A percentile compares a stretch with the other conserved stretches of the same genome.
These are phyloP conservation scores for Numenius phaeopus DNA, from an alignment of 2,797 vertebrate genomes.

Conservation along the genomic window DNA sequence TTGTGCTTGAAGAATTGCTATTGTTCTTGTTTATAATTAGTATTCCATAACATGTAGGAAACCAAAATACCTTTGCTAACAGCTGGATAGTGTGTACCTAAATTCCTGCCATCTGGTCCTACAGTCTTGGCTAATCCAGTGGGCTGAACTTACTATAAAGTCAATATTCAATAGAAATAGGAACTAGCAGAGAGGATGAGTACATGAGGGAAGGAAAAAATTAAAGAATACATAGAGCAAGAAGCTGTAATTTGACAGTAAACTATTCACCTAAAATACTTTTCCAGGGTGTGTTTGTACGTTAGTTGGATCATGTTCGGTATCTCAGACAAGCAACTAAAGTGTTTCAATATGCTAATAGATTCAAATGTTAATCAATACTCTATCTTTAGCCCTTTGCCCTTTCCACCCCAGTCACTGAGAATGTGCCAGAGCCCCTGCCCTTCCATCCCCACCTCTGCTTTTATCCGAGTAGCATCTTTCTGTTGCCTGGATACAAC, in stretches of 20 bases:
- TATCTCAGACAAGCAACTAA: not conserved
- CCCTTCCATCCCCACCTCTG: not conserved
- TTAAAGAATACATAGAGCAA: not conserved
- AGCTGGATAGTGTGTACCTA: constrained; percentile 19
- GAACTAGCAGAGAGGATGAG: not conserved
- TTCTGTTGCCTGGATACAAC: constrained; percentile 73
- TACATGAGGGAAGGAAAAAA: not conserved
- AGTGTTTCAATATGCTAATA: not conserved
- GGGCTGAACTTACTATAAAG: not conserved
- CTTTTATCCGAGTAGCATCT: constrained; percentile 14
- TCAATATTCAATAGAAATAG: not conserved
- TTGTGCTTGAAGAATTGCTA: not conserved
- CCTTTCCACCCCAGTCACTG: not conserved
- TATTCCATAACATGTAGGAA: not conserved
- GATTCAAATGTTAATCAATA: not conserved
- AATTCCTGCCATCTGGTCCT: constrained; percentile 32
- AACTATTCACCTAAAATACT: not conserved
- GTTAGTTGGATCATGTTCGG: not conserved
- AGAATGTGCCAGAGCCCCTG: not conserved
- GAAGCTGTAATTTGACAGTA: not conserved
- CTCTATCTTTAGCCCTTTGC: not conserved
- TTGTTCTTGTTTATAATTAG: constrained; percentile 27
- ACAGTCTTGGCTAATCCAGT: not conserved
- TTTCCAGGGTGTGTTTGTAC: not conserved
- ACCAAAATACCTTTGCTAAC: constrained; percentile 38